These are phyloP conservation scores for Chauna torquata DNA, from an alignment of 2,113 vertebrate genomes.

Conservation along the genomic window DNA sequence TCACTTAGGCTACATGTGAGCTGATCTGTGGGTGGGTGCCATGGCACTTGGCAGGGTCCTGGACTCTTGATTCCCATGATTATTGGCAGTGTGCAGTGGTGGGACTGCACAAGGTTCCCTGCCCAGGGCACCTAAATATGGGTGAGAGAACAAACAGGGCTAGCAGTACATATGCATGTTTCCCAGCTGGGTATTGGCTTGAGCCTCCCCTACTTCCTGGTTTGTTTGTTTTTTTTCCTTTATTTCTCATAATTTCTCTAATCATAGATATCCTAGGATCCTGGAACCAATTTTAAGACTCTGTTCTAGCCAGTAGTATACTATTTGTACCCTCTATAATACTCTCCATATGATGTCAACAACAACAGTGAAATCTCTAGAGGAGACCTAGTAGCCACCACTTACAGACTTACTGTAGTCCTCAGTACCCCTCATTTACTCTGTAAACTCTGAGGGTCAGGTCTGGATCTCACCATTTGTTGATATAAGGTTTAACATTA, in stretches of 20 bases:
- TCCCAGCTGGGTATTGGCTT: not conserved
- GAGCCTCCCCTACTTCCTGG: not conserved
- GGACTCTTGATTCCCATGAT: fast-evolving
- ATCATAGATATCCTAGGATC: not conserved
- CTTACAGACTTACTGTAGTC: not conserved
- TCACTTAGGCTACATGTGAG: fast-evolving
- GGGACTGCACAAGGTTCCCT: not conserved
- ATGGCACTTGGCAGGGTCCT: not conserved
- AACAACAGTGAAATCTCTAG: not conserved
- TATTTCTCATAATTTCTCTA: not conserved
- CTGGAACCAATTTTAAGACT: not conserved
- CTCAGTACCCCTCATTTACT: not conserved
- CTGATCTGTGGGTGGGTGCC: not conserved
- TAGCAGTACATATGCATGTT: not conserved
- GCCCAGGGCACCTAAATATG: not conserved
- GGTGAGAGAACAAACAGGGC: not conserved
- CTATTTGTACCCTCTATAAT: not conserved
- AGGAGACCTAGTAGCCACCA: not conserved
- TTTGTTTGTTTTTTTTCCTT: not conserved
- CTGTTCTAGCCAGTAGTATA: not conserved
- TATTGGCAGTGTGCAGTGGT: fast-evolving
- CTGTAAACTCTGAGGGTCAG: not conserved
- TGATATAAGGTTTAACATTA: not conserved
- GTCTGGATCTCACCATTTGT: not conserved
- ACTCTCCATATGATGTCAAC: not conserved